phyloP scores from a whole-genome alignment of 2,888 invertebrate genomes.

The Hyposoter didymator region DNA sequence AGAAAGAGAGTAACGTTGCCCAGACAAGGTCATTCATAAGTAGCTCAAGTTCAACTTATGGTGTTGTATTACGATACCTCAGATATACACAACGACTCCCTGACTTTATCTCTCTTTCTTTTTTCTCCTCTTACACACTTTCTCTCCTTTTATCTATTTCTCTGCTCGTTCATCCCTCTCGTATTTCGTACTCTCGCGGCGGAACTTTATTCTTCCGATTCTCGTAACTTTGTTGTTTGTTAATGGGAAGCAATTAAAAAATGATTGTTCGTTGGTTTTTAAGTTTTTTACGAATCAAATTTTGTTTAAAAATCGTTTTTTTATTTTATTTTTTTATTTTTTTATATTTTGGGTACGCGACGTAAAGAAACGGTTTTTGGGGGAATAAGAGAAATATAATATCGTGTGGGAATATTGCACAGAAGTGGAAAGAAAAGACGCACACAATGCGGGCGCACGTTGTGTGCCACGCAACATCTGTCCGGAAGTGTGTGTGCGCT shows the following conservation, averaged over 20 bases:
- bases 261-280: not conserved
- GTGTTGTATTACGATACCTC: constrained; percentile 71
- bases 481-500: constrained; percentile 77
- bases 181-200: constrained; percentile 43
- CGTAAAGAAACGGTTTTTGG: not conserved
- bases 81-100: constrained; percentile 38
- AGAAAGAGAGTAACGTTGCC: constrained; percentile 62
- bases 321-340: not conserved
- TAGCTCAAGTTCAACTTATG: constrained; percentile 80
- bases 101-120: constrained; percentile 40
- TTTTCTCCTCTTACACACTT: constrained; percentile 9
- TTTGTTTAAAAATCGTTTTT: not conserved
- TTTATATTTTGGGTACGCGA: not conserved
- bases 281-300: not conserved
- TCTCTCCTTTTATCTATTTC: constrained; percentile 14
- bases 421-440: constrained; percentile 71
- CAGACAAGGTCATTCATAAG: constrained; percentile 81
- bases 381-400: constrained; percentile 33
- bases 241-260: not conserved
- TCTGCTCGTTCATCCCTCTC: constrained; percentile 44
- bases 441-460: constrained; percentile 68
- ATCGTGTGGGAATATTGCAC: constrained; percentile 28
- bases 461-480: constrained; percentile 75
- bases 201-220: constrained; percentile 11
- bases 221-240: not conserved